These are phyloP conservation scores for Dreissena rostriformis DNA, from an alignment of 1,140 invertebrate species.

Conservation along the genomic window DNA sequence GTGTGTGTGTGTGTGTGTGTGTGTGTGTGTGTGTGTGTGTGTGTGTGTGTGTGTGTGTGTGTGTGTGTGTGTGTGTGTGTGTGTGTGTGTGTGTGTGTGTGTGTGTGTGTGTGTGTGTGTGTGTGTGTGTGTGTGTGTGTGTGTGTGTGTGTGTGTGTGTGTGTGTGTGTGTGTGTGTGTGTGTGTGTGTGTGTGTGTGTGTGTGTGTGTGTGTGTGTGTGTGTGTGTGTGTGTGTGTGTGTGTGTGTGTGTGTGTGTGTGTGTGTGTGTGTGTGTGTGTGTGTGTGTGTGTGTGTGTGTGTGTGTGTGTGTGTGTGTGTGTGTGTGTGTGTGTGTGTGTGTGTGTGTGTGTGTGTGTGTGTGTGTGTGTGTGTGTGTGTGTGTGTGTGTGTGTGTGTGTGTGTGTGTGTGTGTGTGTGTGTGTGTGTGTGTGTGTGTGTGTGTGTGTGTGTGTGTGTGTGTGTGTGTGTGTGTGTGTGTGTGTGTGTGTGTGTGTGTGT, in stretches of 20 bases:
- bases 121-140: conserved; percentile 55
- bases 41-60: conserved; percentile 47
- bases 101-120: conserved; percentile 53
- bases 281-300: conserved; percentile 53
- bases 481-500: conserved; percentile 54
- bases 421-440: conserved; percentile 57
- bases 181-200: too few relatives aligned
- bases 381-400: conserved; percentile 16
- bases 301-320: conserved; percentile 55
- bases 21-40: conserved; percentile 28
- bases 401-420: conserved; percentile 40
- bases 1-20: too few relatives aligned
- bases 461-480: conserved; percentile 53
- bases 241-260: conserved; percentile 58
- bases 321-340: conserved; percentile 43
- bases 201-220: conserved; percentile 20
- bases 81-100: conserved; percentile 54
- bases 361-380: too few relatives aligned
- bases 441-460: conserved; percentile 55
- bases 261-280: conserved; percentile 53
- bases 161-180: too few relatives aligned
- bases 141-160: conserved; percentile 31
- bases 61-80: conserved; percentile 58
- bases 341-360: too few relatives aligned
- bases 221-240: conserved; percentile 47